phyloP scores from a whole-genome alignment of 1,140 invertebrate genomes.

The Stenopsyche tienmushanensis region DNA sequence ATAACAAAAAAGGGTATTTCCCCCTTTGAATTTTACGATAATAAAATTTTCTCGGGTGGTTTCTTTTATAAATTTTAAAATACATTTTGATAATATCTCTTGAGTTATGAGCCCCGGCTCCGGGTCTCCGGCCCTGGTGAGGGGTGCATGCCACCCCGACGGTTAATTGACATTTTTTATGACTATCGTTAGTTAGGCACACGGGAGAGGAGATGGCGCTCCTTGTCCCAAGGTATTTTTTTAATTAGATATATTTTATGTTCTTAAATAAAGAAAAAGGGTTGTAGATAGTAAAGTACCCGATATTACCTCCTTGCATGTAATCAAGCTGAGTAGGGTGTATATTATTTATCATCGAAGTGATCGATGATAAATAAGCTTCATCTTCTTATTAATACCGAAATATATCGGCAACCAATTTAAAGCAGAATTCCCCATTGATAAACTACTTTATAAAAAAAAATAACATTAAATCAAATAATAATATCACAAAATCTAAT shows the following conservation, averaged over 20 bases:
- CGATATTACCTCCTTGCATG: slow-evolving; percentile 38
- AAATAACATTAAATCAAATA: too few relatives aligned
- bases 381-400: too few relatives aligned
- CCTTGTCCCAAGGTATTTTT: slow-evolving; percentile 55
- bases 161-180: slow-evolving; percentile 59
- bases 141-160: slow-evolving; percentile 11
- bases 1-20: slow-evolving; percentile 25
- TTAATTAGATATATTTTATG: slow-evolving; percentile 61
- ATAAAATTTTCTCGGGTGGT: slow-evolving; percentile 33
- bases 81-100: slow-evolving; percentile 36
- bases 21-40: slow-evolving; percentile 30
- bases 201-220: slow-evolving; percentile 44
- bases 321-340: slow-evolving; percentile 30
- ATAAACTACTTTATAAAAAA: too few relatives aligned
- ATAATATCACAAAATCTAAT: background rate
- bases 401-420: too few relatives aligned
- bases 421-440: too few relatives aligned
- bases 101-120: slow-evolving; percentile 26
- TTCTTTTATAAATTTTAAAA: slow-evolving; percentile 39
- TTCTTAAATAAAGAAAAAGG: slow-evolving; percentile 46
- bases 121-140: slow-evolving; percentile 17
- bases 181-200: slow-evolving; percentile 42
- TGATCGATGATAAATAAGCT: too few relatives aligned
- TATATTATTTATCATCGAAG: slow-evolving; percentile 10
- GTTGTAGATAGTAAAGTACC: slow-evolving; percentile 52